Conservation (phyloP, 2,113 vertebrate genomes). For the Trichomycterus rosablanca region DNA sequence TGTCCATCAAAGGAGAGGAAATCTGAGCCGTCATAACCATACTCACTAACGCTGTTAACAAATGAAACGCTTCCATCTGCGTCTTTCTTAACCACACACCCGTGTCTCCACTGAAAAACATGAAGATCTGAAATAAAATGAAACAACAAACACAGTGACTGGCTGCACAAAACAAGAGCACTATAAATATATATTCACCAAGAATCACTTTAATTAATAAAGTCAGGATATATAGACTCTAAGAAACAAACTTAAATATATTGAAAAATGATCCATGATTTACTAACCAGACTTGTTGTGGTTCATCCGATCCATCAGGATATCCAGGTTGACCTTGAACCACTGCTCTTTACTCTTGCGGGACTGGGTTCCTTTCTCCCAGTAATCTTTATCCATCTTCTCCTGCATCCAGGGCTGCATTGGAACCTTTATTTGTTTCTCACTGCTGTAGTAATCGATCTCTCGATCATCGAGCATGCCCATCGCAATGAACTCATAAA, state of each 20-base stretch:
- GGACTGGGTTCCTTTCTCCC: constrained; percentile 48
- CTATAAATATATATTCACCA: too few relatives aligned
- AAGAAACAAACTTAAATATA: too few relatives aligned
- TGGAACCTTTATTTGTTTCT: constrained; percentile 25
- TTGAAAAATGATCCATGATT: too few relatives aligned
- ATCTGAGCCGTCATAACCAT: constrained; percentile 42
- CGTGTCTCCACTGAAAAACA: constrained; percentile 47
- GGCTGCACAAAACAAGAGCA: too few relatives aligned
- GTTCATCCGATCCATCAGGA: constrained; percentile 41
- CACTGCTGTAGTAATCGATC: constrained; percentile 49
- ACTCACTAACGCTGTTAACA: constrained; percentile 29
- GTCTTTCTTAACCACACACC: constrained; percentile 14
- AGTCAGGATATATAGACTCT: too few relatives aligned
- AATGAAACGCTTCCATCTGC: not conserved
- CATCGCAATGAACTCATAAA: constrained; percentile 47
- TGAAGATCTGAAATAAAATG: constrained; percentile 31
- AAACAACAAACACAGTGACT: not conserved
- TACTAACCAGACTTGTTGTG: constrained; percentile 27
- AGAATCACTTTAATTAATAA: too few relatives aligned
- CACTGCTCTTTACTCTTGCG: constrained; percentile 45
- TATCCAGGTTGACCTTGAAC: constrained; percentile 49
- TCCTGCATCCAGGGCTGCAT: constrained; percentile 46
- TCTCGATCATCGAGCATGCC: constrained; percentile 44
- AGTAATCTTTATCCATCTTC: constrained; percentile 36
- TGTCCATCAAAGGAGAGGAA: constrained; percentile 46